These are phyloP conservation scores for Cyclophora punctaria DNA, from an alignment of 2,888 invertebrate species.

Conservation along the genomic window DNA sequence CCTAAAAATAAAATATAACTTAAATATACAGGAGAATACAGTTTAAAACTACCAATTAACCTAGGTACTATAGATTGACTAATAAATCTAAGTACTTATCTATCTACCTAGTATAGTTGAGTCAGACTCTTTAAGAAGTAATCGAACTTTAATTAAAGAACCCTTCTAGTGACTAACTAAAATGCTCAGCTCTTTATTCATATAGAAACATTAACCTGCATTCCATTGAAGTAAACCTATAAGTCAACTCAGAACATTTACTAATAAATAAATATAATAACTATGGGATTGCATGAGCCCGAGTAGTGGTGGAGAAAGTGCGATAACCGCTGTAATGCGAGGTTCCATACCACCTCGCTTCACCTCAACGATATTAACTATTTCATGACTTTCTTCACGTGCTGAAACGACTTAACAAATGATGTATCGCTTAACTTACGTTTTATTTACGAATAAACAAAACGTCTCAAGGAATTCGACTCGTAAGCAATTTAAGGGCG, in stretches of 20 bases:
- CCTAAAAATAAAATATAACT: too few relatives aligned
- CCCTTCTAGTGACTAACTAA: too few relatives aligned
- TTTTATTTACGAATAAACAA: constrained; percentile 10
- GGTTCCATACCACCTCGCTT: constrained; percentile 15
- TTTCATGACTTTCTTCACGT: constrained; percentile 34
- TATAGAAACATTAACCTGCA: constrained; percentile 3
- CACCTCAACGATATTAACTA: constrained; percentile 17
- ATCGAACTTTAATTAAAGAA: too few relatives aligned
- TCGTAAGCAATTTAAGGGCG: constrained; percentile 1
- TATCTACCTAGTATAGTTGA: too few relatives aligned
- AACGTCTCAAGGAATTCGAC: background rate
- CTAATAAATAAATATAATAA: constrained; percentile 20
- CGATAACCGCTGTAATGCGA: constrained; percentile 29
- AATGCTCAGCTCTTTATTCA: background rate
- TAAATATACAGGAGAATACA: too few relatives aligned
- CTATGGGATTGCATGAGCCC: constrained; percentile 29
- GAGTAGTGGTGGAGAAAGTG: constrained; percentile 25
- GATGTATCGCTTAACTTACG: constrained; percentile 27
- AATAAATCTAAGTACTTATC: too few relatives aligned
- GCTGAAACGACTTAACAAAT: constrained; percentile 24
- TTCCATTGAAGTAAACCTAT: constrained; percentile 4
- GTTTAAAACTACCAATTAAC: too few relatives aligned
- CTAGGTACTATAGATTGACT: too few relatives aligned
- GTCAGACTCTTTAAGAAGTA: too few relatives aligned
- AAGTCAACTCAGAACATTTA: too few relatives aligned